Evolutionary conservation across 2,888 invertebrate genomes (phyloP), one percentile per base, ranked within the genome.

Genomic region (Drosophila anomalata): DNA sequence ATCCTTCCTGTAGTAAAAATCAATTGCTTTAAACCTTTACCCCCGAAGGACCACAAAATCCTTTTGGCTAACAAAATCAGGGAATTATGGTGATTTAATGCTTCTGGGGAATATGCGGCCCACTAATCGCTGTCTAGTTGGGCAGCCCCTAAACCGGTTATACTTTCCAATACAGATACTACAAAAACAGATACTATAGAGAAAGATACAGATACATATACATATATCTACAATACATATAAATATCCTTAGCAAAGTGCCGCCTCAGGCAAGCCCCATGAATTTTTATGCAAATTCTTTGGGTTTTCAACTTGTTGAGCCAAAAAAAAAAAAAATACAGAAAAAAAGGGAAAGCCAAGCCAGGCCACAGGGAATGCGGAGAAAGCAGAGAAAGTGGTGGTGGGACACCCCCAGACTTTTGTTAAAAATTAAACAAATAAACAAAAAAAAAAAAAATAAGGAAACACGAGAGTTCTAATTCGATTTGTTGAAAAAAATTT

Each of bases 361-460:
- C 20, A 14, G n/a, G 17, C 54, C 4, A 26, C 39, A 31, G 44
- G 42, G 42, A 36, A 44, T 14, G 22, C 1, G 8, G 41, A 54
- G 39, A 53, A 26, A 41, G 41, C 29, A 5, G 31, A 14, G 12
- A 12, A 12, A 33, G 33, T 33, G 33, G 33, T 33, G 33, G n/a
- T 36, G 12, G 33, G 11, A 11, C 33, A 33, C 1, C 33, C 33
- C 11, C 2, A 4, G 12, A 4, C 0, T n/a, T 36, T 65, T 62
- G 79, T 60, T 60, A 87, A 81, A 82, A 82, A 84, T 82, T 82
- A 82, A 87, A 84, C 87, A 83, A 86, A 87, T 80, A 84, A 80
- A 78, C 70, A 77, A 55, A 50, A 73, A 73, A 77, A 73, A 77
- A 55, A 50, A 69, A 73, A 65, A 12, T 71, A 63, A 61, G 61